phyloP scores from a whole-genome alignment of 2,113 vertebrate species.

The Rissa tridactyla region DNA sequence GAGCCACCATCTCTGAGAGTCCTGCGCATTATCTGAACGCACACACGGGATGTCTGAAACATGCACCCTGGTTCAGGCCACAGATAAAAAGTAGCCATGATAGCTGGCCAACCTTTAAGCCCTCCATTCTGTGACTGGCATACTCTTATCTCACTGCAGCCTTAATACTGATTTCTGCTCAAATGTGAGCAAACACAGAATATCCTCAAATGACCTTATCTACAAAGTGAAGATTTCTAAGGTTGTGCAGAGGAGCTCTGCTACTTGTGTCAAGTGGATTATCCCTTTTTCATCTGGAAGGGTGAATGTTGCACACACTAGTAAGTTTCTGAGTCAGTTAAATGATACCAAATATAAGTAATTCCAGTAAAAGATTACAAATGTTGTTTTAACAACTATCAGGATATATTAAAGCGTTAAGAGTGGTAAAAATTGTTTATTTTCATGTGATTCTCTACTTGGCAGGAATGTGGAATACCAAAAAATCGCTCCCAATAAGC shows the following conservation, averaged over 20 bases:
- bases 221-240: neutral
- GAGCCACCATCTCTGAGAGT: neutral
- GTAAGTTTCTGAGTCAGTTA: neutral
- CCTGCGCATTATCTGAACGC: neutral
- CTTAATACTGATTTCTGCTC: neutral
- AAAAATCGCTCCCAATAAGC: neutral
- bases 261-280: neutral
- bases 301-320: neutral
- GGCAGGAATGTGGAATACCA: neutral
- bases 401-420: neutral
- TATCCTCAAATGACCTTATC: slow-evolving; percentile 32
- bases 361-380: neutral
- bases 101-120: neutral
- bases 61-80: neutral
- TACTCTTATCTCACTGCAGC: neutral
- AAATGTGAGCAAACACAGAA: neutral
- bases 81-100: neutral
- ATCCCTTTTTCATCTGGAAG: neutral
- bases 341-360: neutral
- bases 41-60: neutral
- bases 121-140: slow-evolving; percentile 19
- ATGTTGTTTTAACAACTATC: neutral
- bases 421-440: neutral
- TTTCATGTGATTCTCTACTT: neutral
- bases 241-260: neutral